Evolutionary conservation across 1,140 invertebrate genomes (phyloP), one percentile per base, ranked within the genome.

Genomic region (Caerostris darwini): DNA sequence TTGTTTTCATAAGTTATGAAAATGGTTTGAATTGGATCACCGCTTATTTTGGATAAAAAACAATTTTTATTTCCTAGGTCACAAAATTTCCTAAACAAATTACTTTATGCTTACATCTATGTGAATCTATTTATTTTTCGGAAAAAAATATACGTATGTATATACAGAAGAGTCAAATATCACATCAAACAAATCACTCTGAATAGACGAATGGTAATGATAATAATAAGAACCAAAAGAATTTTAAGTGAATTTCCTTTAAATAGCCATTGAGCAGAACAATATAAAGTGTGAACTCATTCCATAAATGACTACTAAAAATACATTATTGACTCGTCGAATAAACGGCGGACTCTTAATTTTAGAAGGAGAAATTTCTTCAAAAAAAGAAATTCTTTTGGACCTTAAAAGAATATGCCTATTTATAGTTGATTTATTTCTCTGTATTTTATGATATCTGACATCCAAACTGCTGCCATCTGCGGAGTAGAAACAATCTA

Each of bases 231-330:
- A 10, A 50, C 50, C 34, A 77, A 53, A 12, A 5, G 3, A 50
- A 53, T 53, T 53, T 77, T 67, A 67, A 5, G 5, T 5, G 61
- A 67, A 67, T 12, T n/a, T 77, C 71, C 34, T 50, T 77, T 50
- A 10, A 53, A 3, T 34, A 19, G 5, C 2, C 67, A 71, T 71
- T 71, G 34, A 34, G 34, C 67, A 34, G 17, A 71, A 77, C 71
- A 77, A 77, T 77, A 77, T 34, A 10, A 77, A 77, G 34, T 77
- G 71, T 19, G 71, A 77, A 77, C 71, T 77, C 7, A 5, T 50
- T 77, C 34, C 71, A 77, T 77, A 77, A 77, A 50, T 77, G 10
- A 53, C 19, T 77, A 34, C 69, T 77, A 53, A 77, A 50, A 77
- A 77, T 77, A 77, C 34, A 34, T 50, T 53, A 77, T 77, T 77